These are phyloP conservation scores for Stenurella melanura DNA, from an alignment of 2,888 invertebrate species.

Conservation along the genomic window DNA sequence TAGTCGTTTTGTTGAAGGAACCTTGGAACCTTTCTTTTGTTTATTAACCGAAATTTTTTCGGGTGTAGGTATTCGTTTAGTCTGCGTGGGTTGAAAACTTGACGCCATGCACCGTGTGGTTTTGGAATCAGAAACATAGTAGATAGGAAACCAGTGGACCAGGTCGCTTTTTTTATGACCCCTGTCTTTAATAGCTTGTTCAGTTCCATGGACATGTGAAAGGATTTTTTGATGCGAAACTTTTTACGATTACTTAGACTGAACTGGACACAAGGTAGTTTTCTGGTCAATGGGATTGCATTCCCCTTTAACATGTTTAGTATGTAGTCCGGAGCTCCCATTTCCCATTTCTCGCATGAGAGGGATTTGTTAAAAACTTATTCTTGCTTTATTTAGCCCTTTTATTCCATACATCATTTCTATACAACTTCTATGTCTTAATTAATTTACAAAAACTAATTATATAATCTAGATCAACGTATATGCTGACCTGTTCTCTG, in stretches of 20 bases:
- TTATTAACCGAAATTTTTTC: constrained; percentile 50
- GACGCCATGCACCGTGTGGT: constrained; percentile 40
- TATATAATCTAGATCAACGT: no score
- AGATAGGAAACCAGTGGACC: constrained; percentile 43
- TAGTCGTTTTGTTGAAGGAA: constrained; percentile 53
- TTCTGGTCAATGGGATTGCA: no score
- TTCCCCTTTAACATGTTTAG: no score
- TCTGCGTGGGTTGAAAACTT: constrained; percentile 48
- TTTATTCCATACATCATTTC: no score
- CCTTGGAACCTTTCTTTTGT: constrained; percentile 50
- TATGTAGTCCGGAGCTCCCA: constrained; percentile 43
- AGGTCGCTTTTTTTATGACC: constrained; percentile 16
- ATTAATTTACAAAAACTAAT: no score
- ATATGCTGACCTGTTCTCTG: no score
- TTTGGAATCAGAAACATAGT: constrained; percentile 47
- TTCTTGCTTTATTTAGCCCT: no score
- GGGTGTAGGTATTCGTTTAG: constrained; percentile 45
- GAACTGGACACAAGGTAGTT: constrained; percentile 32
- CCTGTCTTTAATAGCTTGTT: neutral
- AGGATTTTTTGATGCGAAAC: no score
- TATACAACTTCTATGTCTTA: no score
- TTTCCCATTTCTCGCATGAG: no score
- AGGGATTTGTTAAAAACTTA: no score
- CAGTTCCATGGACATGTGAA: constrained; percentile 32
- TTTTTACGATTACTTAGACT: neutral